Evolutionary conservation across 2,797 vertebrate genomes (phyloP).

Genomic region (Chromobotia macracanthus): DNA sequence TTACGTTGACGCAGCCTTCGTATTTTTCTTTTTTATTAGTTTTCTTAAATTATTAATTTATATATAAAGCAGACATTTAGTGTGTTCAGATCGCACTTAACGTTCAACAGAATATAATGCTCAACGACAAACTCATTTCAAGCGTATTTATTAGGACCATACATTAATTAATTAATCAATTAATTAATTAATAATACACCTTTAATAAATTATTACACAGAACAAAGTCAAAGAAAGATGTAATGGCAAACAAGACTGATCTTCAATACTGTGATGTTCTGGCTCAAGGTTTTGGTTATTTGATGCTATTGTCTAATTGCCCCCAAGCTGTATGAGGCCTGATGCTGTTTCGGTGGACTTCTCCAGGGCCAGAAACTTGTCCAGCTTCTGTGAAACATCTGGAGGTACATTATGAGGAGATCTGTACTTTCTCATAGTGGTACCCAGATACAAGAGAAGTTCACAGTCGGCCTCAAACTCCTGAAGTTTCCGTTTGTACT

Average conservation of each 20-base stretch:
- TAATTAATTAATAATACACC: no score
- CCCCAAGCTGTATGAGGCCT: conserved; percentile 39
- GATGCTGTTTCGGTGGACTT: conserved; percentile 46
- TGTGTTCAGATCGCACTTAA: not conserved
- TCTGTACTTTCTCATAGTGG: conserved; percentile 80
- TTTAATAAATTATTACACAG: not conserved
- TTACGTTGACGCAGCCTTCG: conserved; percentile 58
- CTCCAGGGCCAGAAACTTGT: conserved; percentile 81
- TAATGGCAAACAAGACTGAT: conserved; percentile 1
- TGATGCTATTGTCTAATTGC: not conserved
- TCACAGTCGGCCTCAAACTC: conserved; percentile 84
- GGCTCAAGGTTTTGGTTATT: not conserved
- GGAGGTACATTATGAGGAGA: conserved; percentile 76
- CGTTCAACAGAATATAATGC: not conserved
- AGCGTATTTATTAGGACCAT: not conserved
- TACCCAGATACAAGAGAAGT: conserved; percentile 85
- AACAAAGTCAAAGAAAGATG: not conserved
- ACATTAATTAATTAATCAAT: no score
- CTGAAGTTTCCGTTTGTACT: conserved; percentile 85
- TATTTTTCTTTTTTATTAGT: not conserved
- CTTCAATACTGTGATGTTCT: not conserved
- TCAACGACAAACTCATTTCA: not conserved
- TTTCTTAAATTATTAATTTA: not conserved
- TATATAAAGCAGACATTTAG: not conserved
- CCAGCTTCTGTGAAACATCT: conserved; percentile 84